Conservation (phyloP, 1,140 invertebrate species). For the Colletes gigas region DNA sequence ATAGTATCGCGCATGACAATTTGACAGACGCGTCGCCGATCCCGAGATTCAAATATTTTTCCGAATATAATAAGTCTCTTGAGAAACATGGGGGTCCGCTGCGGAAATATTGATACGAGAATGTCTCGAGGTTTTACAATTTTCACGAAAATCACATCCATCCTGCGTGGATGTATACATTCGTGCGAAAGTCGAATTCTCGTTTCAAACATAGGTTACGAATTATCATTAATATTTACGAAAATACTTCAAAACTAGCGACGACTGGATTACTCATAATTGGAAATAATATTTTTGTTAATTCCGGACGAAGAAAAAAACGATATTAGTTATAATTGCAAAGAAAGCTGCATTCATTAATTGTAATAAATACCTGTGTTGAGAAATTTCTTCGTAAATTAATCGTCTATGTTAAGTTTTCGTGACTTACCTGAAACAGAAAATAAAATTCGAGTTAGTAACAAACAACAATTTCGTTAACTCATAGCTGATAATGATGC, state of each 20-base stretch:
- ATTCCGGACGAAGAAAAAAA: too few relatives aligned
- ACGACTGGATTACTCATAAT: too few relatives aligned
- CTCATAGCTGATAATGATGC: background rate
- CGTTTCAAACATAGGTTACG: conserved; percentile 3
- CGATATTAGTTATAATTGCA: too few relatives aligned
- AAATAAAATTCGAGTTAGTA: too few relatives aligned
- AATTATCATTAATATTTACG: conserved; percentile 27
- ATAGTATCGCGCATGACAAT: background rate
- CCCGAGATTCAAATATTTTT: conserved; percentile 36
- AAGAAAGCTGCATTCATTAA: too few relatives aligned
- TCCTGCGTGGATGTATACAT: background rate
- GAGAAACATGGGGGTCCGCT: conserved; percentile 35
- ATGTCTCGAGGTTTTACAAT: conserved; percentile 24
- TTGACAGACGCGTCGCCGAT: background rate
- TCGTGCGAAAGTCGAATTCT: conserved; percentile 16
- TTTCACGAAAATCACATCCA: conserved; percentile 25
- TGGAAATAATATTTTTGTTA: too few relatives aligned
- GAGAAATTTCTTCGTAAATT: too few relatives aligned
- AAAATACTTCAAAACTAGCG: conserved; percentile 6
- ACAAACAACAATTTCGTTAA: too few relatives aligned
- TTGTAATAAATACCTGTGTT: too few relatives aligned
- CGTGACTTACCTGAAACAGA: too few relatives aligned
- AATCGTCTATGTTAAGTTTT: too few relatives aligned
- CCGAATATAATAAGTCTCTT: conserved; percentile 38
- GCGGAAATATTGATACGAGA: conserved; percentile 29